These are phyloP conservation scores for Phortica okadai DNA, from an alignment of 2,888 invertebrate species.

Conservation along the genomic window DNA sequence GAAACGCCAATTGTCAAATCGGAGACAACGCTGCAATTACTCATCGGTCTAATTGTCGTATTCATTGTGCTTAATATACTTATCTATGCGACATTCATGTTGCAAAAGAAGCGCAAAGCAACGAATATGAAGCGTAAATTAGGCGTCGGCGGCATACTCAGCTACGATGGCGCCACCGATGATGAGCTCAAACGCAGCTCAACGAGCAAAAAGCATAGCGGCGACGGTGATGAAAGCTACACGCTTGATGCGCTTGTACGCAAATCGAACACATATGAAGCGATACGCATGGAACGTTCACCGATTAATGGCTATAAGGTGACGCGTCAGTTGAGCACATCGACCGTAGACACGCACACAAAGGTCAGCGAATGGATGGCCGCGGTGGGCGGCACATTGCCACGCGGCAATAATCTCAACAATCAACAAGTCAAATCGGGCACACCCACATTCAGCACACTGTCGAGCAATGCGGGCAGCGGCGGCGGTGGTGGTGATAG, in stretches of 20 bases:
- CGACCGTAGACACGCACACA: slow-evolving; percentile 90
- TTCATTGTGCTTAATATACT: slow-evolving; percentile 85
- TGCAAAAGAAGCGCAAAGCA: slow-evolving; percentile 71
- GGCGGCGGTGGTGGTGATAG: slow-evolving; percentile 43
- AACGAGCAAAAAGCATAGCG: slow-evolving; percentile 41
- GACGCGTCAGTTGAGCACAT: slow-evolving; percentile 84
- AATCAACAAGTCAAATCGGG: background rate
- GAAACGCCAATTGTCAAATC: slow-evolving; percentile 77
- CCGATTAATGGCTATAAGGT: slow-evolving; percentile 81
- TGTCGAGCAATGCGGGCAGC: slow-evolving; percentile 34
- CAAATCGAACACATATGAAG: slow-evolving; percentile 74
- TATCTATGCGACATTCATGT: slow-evolving; percentile 72
- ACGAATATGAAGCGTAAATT: slow-evolving; percentile 68
- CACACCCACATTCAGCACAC: slow-evolving; percentile 22
- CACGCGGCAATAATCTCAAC: slow-evolving; percentile 36
- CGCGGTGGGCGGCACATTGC: slow-evolving; percentile 61
- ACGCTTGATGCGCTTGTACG: slow-evolving; percentile 72
- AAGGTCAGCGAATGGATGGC: slow-evolving; percentile 92
- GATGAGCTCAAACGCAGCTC: slow-evolving; percentile 75
- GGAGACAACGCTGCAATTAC: slow-evolving; percentile 80
- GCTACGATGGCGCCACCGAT: slow-evolving; percentile 74
- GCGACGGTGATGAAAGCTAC: slow-evolving; percentile 75
- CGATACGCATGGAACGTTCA: slow-evolving; percentile 71
- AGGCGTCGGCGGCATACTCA: slow-evolving; percentile 68
- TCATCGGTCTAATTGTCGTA: slow-evolving; percentile 82